Evolutionary conservation across 2,797 vertebrate species (phyloP), one percentile per base, ranked within the genome.

Genomic region (Xenopus petersii): DNA sequence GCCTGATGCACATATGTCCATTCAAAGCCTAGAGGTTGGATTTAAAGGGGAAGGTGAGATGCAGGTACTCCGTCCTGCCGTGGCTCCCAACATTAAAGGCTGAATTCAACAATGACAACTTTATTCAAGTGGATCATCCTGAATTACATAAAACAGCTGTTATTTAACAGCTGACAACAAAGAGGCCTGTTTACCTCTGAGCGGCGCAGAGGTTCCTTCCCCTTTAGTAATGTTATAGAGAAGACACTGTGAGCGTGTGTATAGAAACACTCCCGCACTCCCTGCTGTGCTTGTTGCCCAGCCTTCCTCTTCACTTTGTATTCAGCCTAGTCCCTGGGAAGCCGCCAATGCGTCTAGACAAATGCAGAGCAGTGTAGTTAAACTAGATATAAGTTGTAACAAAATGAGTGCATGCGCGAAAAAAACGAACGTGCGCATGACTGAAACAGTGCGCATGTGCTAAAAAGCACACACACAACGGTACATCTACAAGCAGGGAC

Each of bases 121-220:
- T 88, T 86, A 86, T 89, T 88, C 85, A 83, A 81, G 87, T 81
- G 70, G 84, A 86, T 92, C 88, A 88, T 88, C 87, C 84, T 89
- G 87, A 88, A 88, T 89, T 89, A 84, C 87, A 84, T 87, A 86
- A 86, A 89, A 85, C 90, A 90, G 88, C 87, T 91, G 89, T 87
- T 86, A 81, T 86, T 86, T 83, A 86, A 86, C 90, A 90, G 87
- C 89, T 90, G 87, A 90, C 73, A 86, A 87, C 83, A 84, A 81
- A 75, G 74, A 83, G 84, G 84, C 85, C 83, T 80, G 80, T 87
- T 87, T 83, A 87, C 85, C 82, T 87, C 82, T 82, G 81, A 70
- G 72, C 80, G 80, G 86, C 81, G 5, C 58, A 17, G 83, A 83
- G 87, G 85, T 75, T 77, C 17, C 81, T 36, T 64, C 87, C 82